These are phyloP conservation scores for Dermolepida albohirtum DNA, from an alignment of 2,888 invertebrate genomes.

Conservation along the genomic window DNA sequence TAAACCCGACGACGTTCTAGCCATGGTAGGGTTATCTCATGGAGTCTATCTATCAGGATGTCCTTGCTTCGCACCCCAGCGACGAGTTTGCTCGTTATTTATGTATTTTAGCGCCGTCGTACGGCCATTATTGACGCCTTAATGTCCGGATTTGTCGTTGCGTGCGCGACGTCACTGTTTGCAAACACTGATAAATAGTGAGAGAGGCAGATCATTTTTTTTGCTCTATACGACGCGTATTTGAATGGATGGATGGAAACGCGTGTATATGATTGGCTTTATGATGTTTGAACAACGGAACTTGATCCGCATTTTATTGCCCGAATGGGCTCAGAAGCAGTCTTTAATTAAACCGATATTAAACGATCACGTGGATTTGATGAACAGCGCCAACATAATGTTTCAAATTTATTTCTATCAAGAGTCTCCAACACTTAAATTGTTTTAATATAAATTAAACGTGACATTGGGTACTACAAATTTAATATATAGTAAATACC, in stretches of 20 bases:
- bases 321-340: conserved; percentile 44
- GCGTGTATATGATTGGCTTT: conserved; percentile 49
- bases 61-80: conserved; percentile 51
- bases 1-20: conserved; percentile 43
- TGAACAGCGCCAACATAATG: conserved; percentile 24
- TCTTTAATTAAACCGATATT: conserved; percentile 54
- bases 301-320: conserved; percentile 56
- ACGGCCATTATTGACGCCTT: conserved; percentile 65
- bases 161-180: conserved; percentile 63
- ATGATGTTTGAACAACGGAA: conserved; percentile 58
- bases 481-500: no score
- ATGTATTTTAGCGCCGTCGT: conserved; percentile 65
- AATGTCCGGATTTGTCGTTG: conserved; percentile 66
- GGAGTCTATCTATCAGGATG: conserved; percentile 60
- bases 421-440: conserved; percentile 10
- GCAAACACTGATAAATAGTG: conserved; percentile 65
- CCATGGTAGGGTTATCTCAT: conserved; percentile 48
- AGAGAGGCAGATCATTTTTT: conserved; percentile 51
- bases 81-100: conserved; percentile 61
- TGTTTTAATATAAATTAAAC: neutral
- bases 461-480: no score
- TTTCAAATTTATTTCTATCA: conserved; percentile 39
- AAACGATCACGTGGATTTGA: conserved; percentile 46
- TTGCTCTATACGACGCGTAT: conserved; percentile 47
- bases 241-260: conserved; percentile 31